A percentile compares a stretch with the other conserved stretches of the same genome.
phyloP scores from a whole-genome alignment of 2,113 vertebrate species.

The Philantomba maxwellii region DNA sequence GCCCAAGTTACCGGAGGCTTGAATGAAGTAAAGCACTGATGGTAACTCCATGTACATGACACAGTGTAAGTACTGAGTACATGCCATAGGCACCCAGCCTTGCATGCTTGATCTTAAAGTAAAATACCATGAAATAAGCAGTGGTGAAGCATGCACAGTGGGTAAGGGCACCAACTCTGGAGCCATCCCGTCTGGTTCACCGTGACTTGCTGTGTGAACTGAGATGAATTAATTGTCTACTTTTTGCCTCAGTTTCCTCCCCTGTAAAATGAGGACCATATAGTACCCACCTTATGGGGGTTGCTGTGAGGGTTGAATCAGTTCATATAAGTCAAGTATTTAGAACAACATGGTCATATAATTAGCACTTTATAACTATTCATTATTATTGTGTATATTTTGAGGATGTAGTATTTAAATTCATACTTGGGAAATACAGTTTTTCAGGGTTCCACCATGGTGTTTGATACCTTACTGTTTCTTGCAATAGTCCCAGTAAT shows the following conservation, averaged over 20 bases:
- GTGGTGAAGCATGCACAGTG: background rate
- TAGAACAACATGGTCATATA: background rate
- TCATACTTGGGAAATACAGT: background rate
- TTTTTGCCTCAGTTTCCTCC: background rate
- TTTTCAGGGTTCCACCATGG: background rate
- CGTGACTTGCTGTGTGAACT: background rate
- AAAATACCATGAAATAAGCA: background rate
- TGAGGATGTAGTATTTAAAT: background rate
- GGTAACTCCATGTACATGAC: background rate
- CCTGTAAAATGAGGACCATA: background rate
- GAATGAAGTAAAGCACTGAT: background rate
- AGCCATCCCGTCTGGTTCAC: background rate
- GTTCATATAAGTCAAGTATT: background rate
- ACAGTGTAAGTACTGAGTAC: background rate
- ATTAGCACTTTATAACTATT: background rate
- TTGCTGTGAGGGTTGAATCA: background rate
- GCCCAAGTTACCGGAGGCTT: background rate
- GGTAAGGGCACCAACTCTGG: background rate
- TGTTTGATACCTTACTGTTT: slow-evolving; percentile 7
- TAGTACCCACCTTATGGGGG: background rate
- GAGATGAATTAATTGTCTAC: background rate
- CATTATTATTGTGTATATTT: background rate
- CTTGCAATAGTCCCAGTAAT: background rate
- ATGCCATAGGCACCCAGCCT: background rate
- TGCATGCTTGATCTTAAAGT: background rate